Base-by-base conservation (phyloP, 2,113 vertebrate species). In the Lontra canadensis region DNA sequence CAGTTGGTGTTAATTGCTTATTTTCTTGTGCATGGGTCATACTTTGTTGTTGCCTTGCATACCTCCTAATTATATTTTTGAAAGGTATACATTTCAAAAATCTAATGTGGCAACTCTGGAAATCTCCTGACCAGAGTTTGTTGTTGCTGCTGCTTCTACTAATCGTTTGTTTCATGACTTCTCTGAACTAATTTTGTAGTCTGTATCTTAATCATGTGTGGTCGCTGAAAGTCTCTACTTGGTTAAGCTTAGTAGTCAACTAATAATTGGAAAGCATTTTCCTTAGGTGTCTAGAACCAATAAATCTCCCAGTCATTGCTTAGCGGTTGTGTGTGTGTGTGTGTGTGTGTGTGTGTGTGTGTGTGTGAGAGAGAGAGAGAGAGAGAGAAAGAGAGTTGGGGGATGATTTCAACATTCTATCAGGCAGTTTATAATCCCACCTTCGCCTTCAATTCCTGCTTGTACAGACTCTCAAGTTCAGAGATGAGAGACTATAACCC, bases 371-470 rank as follows among this genome's bases (percentile, higher is more conserved):
- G 13, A 44, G 73, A 76, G 73, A 55, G 17, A 55, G 52, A 55
- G 17, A 8, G 39, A 29, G 26, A 18, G 25, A 44, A 0, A 29
- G 7, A 47, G 42, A 76, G 73, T 44, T 67, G 59, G 31, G 7
- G 42, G 29, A 34, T 79, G 52, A 15, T 52, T 95, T 92, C 47
- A 49, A 57, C 10, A 57, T 52, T 79, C 36, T 21, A 47, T 36
- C 39, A 73, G 25, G 52, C 59, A 85, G 79, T 89, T 96, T 73
- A 73, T 21, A 89, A 44, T 52, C 76, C 74, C 74, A 23, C 21
- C 34, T 82, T 92, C 88, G 67, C 67, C 39, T 76, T 88, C 47
- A 74, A 57, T 88, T 88, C 76, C 67, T 92, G 57, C 36, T 94
- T 47, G 6, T 78, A 49, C 9, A 36, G 20, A 52, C 11, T 57